These are phyloP conservation scores for Sphyrna mokarran DNA, from an alignment of 2,113 vertebrate genomes.

Conservation along the genomic window DNA sequence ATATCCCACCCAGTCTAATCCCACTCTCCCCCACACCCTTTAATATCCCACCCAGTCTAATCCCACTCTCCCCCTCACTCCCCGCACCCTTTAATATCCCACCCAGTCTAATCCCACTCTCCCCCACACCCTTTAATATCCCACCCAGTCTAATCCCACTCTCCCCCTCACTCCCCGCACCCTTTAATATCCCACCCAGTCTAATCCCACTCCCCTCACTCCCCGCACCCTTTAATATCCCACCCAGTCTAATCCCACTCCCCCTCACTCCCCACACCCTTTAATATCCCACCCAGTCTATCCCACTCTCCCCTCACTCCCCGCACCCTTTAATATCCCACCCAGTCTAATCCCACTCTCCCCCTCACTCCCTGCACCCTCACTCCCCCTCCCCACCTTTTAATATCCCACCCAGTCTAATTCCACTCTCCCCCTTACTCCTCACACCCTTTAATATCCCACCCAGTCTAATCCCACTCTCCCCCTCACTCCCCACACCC, in stretches of 20 bases:
- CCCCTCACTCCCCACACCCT: background rate
- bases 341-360: background rate
- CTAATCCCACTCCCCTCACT: background rate
- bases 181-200: background rate
- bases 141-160: too few relatives aligned
- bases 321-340: background rate
- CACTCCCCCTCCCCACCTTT: background rate
- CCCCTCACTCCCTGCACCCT: background rate
- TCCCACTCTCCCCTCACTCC: too few relatives aligned
- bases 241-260: background rate
- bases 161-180: too few relatives aligned
- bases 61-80: too few relatives aligned
- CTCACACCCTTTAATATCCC: background rate
- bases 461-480: background rate
- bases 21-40: too few relatives aligned
- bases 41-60: too few relatives aligned
- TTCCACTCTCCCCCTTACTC: background rate
- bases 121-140: too few relatives aligned
- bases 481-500: too few relatives aligned
- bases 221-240: background rate
- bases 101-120: too few relatives aligned
- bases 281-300: too few relatives aligned
- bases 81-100: too few relatives aligned
- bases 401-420: background rate
- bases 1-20: too few relatives aligned